A percentile compares a stretch with the other conserved stretches of the same genome.
Evolutionary conservation across 2,888 invertebrate genomes (phyloP).

Genomic region (Norana najaformis): DNA sequence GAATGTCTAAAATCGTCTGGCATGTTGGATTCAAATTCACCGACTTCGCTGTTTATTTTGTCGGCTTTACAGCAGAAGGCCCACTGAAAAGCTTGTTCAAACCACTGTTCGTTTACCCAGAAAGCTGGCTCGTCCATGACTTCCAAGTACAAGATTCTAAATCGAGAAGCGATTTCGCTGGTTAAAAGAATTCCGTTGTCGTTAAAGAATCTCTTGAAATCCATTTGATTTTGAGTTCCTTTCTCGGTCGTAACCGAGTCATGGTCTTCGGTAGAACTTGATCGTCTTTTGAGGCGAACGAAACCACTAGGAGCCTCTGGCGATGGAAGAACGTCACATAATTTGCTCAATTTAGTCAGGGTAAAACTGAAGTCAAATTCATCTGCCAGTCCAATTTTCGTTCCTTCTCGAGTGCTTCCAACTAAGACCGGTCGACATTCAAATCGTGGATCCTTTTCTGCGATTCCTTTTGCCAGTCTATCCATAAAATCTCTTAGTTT

Average conservation of each 20-base stretch:
- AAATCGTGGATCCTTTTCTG: background rate
- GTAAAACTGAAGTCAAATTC: slow-evolving; percentile 13
- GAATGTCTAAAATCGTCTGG: background rate
- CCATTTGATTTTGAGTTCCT: too few species aligned
- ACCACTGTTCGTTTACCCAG: background rate
- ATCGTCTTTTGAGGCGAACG: too few species aligned
- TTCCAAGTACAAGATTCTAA: background rate
- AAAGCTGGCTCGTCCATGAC: background rate
- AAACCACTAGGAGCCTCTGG: background rate
- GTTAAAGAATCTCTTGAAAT: background rate
- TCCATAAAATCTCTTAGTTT: background rate
- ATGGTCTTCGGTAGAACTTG: too few species aligned
- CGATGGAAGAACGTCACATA: background rate
- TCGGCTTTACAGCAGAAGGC: too few species aligned
- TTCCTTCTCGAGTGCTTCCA: background rate
- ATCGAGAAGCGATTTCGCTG: background rate
- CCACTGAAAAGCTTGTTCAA: background rate
- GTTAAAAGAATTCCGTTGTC: background rate
- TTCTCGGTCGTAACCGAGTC: too few species aligned
- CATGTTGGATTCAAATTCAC: background rate
- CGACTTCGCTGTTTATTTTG: background rate
- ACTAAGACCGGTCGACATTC: background rate
- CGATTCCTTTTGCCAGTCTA: background rate
- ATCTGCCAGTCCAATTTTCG: background rate
- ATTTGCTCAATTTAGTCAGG: background rate